Conservation (phyloP, 2,113 vertebrate genomes). For the Crypturellus undulatus region DNA sequence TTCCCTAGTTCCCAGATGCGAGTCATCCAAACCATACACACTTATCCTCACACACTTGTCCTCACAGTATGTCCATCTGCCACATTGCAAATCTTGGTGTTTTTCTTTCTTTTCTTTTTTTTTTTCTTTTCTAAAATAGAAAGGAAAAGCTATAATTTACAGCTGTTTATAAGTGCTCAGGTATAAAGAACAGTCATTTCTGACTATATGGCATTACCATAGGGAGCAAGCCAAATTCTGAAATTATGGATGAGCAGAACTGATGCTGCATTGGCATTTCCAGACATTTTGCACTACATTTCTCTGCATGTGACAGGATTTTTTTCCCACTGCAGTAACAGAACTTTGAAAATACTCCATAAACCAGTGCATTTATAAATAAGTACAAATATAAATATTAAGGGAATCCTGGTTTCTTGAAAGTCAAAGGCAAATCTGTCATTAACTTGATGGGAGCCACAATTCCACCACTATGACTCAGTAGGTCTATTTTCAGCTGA, state of each 20-base stretch:
- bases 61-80: not conserved
- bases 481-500: not conserved
- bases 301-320: not conserved
- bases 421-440: not conserved
- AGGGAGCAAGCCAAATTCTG: not conserved
- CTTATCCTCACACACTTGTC: not conserved
- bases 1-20: not conserved
- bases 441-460: not conserved
- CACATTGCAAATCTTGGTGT: not conserved
- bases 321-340: not conserved
- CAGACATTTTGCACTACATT: not conserved
- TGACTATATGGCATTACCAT: not conserved
- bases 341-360: not conserved
- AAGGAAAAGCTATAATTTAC: not conserved
- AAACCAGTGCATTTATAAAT: not conserved
- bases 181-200: not conserved
- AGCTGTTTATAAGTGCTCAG: not conserved
- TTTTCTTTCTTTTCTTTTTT: not conserved
- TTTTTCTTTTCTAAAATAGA: not conserved
- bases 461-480: not conserved
- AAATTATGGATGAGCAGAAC: not conserved
- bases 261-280: not conserved
- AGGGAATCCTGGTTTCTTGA: not conserved
- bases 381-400: not conserved
- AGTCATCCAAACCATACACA: not conserved